Conservation (phyloP, 2,797 vertebrate genomes). For the Monodelphis domestica region DNA sequence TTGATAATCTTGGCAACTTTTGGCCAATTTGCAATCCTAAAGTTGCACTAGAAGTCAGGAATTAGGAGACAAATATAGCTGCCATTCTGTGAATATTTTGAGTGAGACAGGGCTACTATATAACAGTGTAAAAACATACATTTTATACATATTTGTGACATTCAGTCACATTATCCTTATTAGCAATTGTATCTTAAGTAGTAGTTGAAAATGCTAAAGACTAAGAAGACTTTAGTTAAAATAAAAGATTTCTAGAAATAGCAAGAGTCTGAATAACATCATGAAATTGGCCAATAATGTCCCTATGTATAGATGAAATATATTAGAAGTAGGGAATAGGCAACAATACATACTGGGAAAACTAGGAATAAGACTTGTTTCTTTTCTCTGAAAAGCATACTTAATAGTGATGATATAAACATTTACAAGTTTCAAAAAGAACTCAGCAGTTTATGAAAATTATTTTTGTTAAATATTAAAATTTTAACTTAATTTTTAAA, state of each 20-base stretch:
- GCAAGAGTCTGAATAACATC: background rate
- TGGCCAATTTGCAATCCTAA: background rate
- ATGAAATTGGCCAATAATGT: background rate
- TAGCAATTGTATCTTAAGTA: background rate
- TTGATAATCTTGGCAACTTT: background rate
- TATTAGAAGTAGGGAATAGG: background rate
- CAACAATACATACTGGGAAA: background rate
- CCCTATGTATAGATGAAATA: background rate
- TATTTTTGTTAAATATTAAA: background rate
- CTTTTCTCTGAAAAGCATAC: background rate
- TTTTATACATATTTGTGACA: background rate
- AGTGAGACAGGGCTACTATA: background rate
- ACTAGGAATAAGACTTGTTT: background rate
- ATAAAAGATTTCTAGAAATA: background rate
- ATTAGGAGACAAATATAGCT: background rate
- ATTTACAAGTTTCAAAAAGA: background rate
- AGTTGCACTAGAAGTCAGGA: background rate
- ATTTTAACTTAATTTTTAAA: background rate
- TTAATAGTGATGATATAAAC: background rate
- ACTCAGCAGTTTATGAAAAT: background rate
- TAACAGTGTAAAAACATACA: background rate
- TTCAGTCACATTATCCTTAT: background rate
- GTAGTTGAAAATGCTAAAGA: background rate
- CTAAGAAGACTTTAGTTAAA: background rate
- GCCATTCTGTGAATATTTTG: background rate